phyloP scores from a whole-genome alignment of 2,888 invertebrate genomes.

The Pterobdella sp. region DNA sequence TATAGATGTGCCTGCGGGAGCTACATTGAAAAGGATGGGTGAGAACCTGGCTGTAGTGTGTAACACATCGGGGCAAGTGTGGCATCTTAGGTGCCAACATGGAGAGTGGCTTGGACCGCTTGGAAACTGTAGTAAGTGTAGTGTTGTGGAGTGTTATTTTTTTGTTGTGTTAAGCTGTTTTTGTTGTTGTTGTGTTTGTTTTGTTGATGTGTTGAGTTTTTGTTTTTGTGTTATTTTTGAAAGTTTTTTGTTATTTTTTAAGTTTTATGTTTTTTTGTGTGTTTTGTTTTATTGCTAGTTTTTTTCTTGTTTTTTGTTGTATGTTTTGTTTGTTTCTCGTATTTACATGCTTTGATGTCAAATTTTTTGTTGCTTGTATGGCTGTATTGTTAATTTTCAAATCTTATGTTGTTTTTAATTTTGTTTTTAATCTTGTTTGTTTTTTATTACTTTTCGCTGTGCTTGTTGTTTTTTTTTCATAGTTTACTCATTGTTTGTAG shows the following conservation, averaged over 20 bases:
- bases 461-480: too few relatives aligned
- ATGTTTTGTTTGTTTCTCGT: too few relatives aligned
- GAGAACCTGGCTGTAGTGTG: slow-evolving; percentile 35
- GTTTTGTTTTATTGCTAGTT: not conserved
- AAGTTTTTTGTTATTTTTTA: not conserved
- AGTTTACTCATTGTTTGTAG: too few relatives aligned
- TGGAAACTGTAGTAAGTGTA: slow-evolving; percentile 34
- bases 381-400: too few relatives aligned
- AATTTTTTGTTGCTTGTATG: too few relatives aligned
- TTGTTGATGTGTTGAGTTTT: not conserved
- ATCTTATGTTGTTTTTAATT: too few relatives aligned
- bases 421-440: too few relatives aligned
- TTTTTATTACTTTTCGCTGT: too few relatives aligned
- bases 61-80: slow-evolving; percentile 36
- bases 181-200: not conserved
- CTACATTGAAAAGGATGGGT: slow-evolving; percentile 31
- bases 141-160: not conserved
- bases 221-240: not conserved
- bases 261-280: not conserved
- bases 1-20: slow-evolving; percentile 33
- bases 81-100: slow-evolving; percentile 37
- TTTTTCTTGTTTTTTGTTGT: not conserved
- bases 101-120: slow-evolving; percentile 35
- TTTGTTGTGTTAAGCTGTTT: not conserved
- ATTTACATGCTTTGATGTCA: too few relatives aligned